A percentile compares a stretch with the other conserved stretches of the same genome.
phyloP scores from a whole-genome alignment of 2,888 invertebrate species.

The Brachyptera putata region DNA sequence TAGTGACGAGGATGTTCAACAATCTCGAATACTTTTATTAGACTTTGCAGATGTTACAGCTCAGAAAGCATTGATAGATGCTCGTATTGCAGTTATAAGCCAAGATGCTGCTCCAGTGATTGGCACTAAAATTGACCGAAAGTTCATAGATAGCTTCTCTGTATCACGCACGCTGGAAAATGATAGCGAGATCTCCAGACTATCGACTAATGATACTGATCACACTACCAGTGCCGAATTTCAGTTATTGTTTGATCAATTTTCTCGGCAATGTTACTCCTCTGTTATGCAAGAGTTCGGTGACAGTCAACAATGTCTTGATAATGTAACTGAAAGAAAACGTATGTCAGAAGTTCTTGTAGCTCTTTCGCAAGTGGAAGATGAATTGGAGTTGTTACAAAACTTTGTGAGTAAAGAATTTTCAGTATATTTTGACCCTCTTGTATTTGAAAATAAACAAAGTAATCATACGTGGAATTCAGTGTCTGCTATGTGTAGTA shows the following conservation, averaged over 20 bases:
- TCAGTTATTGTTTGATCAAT: constrained; percentile 60
- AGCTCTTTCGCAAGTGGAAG: constrained; percentile 9
- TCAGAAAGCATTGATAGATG: constrained; percentile 71
- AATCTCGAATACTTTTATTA: constrained; percentile 48
- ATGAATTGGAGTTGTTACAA: not conserved
- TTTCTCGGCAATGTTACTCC: constrained; percentile 55
- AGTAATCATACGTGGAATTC: constrained; percentile 47
- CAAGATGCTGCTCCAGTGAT: constrained; percentile 44
- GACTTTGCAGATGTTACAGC: constrained; percentile 69
- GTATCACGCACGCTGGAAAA: constrained; percentile 43
- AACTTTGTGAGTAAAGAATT: constrained; percentile 11
- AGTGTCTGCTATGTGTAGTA: constrained; percentile 55
- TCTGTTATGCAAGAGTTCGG: not conserved
- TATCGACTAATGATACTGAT: constrained; percentile 29
- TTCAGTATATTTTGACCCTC: not conserved
- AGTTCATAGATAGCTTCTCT: constrained; percentile 27
- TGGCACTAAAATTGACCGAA: not conserved
- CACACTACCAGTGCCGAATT: constrained; percentile 57
- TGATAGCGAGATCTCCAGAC: constrained; percentile 40
- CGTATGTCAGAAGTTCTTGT: not conserved
- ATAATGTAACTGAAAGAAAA: too few species aligned
- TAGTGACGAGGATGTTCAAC: constrained; percentile 36
- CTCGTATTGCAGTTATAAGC: constrained; percentile 64
- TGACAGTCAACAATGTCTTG: too few species aligned
- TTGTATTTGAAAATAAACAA: not conserved